Base-by-base conservation (phyloP, 2,888 invertebrate species). In the Tetheella fluctuosa region DNA sequence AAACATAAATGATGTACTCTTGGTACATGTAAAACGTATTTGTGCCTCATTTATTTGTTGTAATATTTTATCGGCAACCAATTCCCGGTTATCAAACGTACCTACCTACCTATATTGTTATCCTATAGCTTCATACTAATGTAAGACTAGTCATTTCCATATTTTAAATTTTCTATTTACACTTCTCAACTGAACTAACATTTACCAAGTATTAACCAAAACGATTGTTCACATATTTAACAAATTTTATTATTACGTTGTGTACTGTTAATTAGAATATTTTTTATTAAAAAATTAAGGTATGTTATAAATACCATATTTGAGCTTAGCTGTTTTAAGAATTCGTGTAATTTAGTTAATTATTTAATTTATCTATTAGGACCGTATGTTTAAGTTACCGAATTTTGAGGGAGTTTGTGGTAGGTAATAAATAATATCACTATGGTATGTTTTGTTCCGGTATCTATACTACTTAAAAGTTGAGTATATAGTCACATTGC, bases 231-330 rank as follows among this genome's bases (percentile, higher is more conserved):
- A 86, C 82, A 81, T 83, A 82, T 81, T 90, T 89, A 89, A 89
- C 83, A 90, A 91, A 92, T 91, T 92, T 90, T 92, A 91, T 91
- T 83, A 85, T 84, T 86, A 84, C 77, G 90, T 91, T 91, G 89
- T 90, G 83, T 83, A 84, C 76, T 84, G 77, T 81, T 80, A 72
- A 61, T 83, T 87, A 85, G 79, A 81, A 84, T 88, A 85, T 81
- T 88, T 89, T 88, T 84, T 86, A 81, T 81, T 68, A 74, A 81
- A n/a, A 76, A 72, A 74, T 34, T 80, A 73, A 62, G 82, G 84
- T 85, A 85, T 86, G 83, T 87, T 86, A 79, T 80, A 84, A 77
- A 81, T 85, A 81, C 86, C 84, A 74, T 66, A 79, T 83, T 78
- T 75, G 76, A 83, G 73, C 69, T 80, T 80, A 84, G 79, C 71